Percentiles rank a stretch among this genome's conserved stretches.
phyloP scores from a whole-genome alignment of 2,113 vertebrate species.

The Actinemys pallida region DNA sequence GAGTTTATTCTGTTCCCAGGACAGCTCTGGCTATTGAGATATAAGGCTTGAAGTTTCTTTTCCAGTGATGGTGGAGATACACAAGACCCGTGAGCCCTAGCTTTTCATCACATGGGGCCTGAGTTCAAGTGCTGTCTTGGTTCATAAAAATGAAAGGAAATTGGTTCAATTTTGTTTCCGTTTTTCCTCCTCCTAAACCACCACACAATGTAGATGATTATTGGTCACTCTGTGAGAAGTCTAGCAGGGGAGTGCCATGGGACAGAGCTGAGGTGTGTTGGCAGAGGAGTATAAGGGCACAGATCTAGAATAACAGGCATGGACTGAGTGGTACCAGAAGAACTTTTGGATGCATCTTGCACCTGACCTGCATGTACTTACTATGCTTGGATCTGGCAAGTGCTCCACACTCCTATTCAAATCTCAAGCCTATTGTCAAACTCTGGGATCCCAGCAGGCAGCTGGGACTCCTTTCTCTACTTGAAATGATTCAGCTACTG shows the following conservation, averaged over 20 bases:
- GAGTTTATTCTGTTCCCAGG: conserved; percentile 15
- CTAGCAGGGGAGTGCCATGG: background rate
- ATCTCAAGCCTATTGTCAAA: background rate
- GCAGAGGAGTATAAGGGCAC: background rate
- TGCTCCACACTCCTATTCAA: background rate
- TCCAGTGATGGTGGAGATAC: background rate
- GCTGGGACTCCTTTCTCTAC: background rate
- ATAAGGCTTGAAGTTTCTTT: background rate
- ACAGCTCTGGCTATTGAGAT: conserved; percentile 24
- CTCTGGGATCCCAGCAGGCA: background rate
- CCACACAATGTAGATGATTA: background rate
- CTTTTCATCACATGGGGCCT: background rate
- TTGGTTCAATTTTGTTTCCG: background rate
- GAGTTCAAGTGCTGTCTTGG: background rate
- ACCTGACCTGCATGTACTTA: background rate
- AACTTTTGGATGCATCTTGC: background rate
- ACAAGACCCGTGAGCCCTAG: background rate
- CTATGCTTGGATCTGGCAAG: background rate
- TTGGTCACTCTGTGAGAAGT: background rate
- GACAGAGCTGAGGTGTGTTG: background rate
- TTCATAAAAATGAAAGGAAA: background rate
- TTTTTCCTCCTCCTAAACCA: background rate
- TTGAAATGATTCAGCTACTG: background rate
- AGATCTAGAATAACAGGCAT: background rate
- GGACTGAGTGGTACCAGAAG: background rate